phyloP scores from a whole-genome alignment of 2,888 invertebrate genomes.

The Drosophila paranaensis region DNA sequence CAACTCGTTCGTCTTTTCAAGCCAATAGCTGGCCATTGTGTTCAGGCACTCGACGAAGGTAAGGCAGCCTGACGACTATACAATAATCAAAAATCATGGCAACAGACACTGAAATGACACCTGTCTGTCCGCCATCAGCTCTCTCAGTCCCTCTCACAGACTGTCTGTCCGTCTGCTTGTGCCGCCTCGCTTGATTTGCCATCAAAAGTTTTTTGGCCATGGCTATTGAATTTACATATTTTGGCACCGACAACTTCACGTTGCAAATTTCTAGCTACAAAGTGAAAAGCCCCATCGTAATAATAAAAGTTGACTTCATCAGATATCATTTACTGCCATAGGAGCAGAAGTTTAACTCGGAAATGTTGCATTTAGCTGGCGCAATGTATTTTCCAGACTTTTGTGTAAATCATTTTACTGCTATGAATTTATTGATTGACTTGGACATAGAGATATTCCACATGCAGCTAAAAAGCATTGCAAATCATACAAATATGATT shows the following conservation, averaged over 20 bases:
- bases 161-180: slow-evolving; percentile 23
- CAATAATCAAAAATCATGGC: slow-evolving; percentile 75
- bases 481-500: slow-evolving; percentile 8
- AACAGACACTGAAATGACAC: slow-evolving; percentile 70
- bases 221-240: slow-evolving; percentile 72
- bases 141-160: slow-evolving; percentile 4
- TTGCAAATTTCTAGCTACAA: slow-evolving; percentile 22
- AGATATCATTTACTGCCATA: slow-evolving; percentile 25
- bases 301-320: slow-evolving; percentile 23
- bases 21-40: slow-evolving; percentile 54
- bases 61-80: slow-evolving; percentile 24
- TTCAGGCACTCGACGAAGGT: background rate
- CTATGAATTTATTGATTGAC: slow-evolving; percentile 65
- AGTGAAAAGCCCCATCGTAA: slow-evolving; percentile 1
- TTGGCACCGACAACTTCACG: slow-evolving; percentile 47
- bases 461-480: slow-evolving; percentile 5
- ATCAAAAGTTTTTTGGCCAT: slow-evolving; percentile 61
- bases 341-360: background rate
- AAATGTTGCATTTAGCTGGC: slow-evolving; percentile 13
- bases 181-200: slow-evolving; percentile 64
- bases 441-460: slow-evolving; percentile 25
- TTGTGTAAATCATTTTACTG: slow-evolving; percentile 58
- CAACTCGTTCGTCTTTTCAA: slow-evolving; percentile 47
- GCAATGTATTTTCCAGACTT: slow-evolving; percentile 24
- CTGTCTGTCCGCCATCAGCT: slow-evolving; percentile 54